These are phyloP conservation scores for Diglossa cyanea DNA, from an alignment of 2,797 vertebrate species.

Conservation along the genomic window DNA sequence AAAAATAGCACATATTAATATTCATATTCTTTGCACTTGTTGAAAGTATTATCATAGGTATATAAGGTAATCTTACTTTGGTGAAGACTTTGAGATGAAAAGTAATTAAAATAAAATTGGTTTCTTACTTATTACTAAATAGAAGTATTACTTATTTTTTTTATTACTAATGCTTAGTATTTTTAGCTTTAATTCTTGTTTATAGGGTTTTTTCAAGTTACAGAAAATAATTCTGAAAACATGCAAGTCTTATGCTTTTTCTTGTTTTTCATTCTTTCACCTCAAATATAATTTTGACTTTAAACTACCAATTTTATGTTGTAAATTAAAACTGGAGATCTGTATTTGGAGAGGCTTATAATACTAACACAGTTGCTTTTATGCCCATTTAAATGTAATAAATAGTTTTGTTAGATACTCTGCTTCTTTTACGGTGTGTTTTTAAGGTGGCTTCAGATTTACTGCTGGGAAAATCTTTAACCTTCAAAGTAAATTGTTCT, in stretches of 20 bases:
- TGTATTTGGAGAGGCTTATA: not conserved
- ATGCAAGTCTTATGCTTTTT: not conserved
- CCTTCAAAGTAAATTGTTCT: not conserved
- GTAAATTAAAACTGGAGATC: not conserved
- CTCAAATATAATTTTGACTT: not conserved
- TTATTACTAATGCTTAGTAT: not conserved
- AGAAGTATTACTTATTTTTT: not conserved
- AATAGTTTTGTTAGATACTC: not conserved
- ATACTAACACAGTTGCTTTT: not conserved
- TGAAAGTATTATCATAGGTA: not conserved
- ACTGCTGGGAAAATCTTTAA: constrained; percentile 17
- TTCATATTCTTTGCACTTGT: not conserved
- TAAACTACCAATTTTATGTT: not conserved
- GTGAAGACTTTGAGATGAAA: not conserved
- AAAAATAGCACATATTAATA: not conserved
- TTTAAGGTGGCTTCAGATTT: constrained; percentile 31
- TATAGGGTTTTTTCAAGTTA: not conserved
- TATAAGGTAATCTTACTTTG: not conserved
- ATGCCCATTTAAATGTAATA: not conserved
- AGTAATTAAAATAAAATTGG: not conserved
- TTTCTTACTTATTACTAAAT: not conserved
- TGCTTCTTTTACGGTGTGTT: constrained; percentile 17
- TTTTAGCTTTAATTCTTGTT: not conserved
- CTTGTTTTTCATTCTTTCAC: not conserved
- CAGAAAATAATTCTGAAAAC: not conserved